These are phyloP conservation scores for Laterallus jamaicensis DNA, from an alignment of 2,113 vertebrate species.

Conservation along the genomic window DNA sequence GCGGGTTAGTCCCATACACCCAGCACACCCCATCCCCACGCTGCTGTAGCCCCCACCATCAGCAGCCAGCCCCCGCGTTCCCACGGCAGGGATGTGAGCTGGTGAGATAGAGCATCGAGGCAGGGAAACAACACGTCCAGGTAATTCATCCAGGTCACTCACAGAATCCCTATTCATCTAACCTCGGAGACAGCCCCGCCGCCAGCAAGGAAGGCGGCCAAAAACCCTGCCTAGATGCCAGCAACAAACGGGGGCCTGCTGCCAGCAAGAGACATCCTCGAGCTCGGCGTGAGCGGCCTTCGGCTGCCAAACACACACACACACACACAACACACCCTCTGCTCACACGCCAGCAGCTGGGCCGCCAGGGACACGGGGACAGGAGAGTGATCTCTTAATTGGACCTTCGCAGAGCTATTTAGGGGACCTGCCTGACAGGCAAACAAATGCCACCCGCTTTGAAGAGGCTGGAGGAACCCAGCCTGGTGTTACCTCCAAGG, in stretches of 20 bases:
- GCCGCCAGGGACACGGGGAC: not conserved
- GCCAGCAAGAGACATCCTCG: constrained; percentile 31
- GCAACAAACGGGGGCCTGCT: constrained; percentile 1
- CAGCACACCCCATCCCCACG: rapidly evolving
- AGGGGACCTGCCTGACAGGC: not conserved
- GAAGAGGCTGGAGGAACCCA: not conserved
- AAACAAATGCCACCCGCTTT: not conserved
- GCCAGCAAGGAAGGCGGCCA: constrained; percentile 56
- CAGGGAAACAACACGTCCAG: not conserved
- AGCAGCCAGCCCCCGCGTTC: not conserved
- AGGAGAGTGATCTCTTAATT: constrained; percentile 31
- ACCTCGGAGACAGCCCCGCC: constrained; percentile 1
- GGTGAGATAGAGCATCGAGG: not conserved
- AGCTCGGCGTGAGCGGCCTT: not conserved
- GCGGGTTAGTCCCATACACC: rapidly evolving
- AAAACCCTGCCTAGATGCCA: constrained; percentile 38
- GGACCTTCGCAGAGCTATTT: not conserved
- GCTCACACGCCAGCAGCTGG: constrained; percentile 6
- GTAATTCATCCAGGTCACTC: not conserved
- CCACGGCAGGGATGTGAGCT: not conserved
- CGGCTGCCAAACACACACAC: constrained; percentile 34
- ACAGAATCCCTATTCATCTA: not conserved
- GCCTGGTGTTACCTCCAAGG: not conserved
- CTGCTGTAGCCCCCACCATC: rapidly evolving
- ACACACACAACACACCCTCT: not conserved